A percentile compares a stretch with the other conserved stretches of the same genome.
Conservation (phyloP, 2,113 vertebrate genomes). For the Prunella himalayana region DNA sequence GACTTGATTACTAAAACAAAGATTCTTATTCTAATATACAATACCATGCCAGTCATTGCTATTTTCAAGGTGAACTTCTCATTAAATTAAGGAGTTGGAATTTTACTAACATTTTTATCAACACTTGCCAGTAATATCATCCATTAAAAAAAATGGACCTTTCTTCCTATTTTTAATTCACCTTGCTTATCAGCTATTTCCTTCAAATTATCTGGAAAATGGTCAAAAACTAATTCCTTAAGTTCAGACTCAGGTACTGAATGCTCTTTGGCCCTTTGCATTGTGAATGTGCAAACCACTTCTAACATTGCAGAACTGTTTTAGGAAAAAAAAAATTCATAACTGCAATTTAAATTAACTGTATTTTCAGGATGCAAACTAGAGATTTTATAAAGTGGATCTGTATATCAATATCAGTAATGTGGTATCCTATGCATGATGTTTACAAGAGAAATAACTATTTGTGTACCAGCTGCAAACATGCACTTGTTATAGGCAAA, state of each 20-base stretch:
- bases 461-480: background rate
- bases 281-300: background rate
- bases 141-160: background rate
- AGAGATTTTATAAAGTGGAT: background rate
- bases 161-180: background rate
- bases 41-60: background rate
- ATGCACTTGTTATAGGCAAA: background rate
- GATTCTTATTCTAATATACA: background rate
- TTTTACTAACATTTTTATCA: background rate
- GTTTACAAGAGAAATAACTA: background rate
- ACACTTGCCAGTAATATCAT: background rate
- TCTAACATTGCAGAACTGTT: background rate
- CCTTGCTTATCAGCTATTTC: background rate
- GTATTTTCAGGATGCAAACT: background rate
- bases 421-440: background rate
- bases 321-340: background rate
- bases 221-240: background rate
- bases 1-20: background rate
- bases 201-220: background rate
- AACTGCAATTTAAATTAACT: background rate
- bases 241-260: background rate
- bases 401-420: background rate
- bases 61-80: background rate
- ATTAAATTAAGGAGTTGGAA: background rate
- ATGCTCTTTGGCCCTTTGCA: background rate